Evolutionary conservation across 2,888 invertebrate genomes (phyloP), one percentile per base, ranked within the genome.

Genomic region (Chrysomela aeneicollis): DNA sequence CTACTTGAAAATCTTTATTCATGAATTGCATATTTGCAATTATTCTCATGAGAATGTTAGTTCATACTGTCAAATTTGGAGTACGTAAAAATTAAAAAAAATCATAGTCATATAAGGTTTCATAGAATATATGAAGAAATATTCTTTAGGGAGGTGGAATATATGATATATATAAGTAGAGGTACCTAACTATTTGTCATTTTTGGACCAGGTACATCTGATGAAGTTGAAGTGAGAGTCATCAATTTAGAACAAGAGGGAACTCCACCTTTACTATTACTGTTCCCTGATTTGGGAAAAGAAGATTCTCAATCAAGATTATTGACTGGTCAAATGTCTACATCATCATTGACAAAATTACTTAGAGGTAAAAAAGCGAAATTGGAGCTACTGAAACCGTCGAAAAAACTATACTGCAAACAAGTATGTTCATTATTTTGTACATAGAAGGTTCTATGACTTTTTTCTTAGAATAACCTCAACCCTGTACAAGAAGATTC

Each of bases 341-440:
- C 76, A 1, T 71, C 74, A 10, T 72, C 74, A 22, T 72, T 79
- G 22, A 74, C 78, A 1, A 78, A 76, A 66, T 64, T 77, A 52
- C 59, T 79, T n/a, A 72, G 76, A n/a, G 79, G 79, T 1, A 74
- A 78, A 67, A 78, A 74, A 59, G 73, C 77, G 0, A 74, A 77
- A 67, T 75, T 77, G 66, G 71, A 72, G 35, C 60, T 70, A 15
- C 64, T 78, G 70, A 76, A 71, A 59, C 71, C 71, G 17, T 71
- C 74, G 9, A 73, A 66, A 59, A 74, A 73, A 61, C 52, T 76
- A n/a, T n/a, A 42, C 30, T 37, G 9, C 15, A 54, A 47, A 54
- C 32, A 55, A 30, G 65, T 65, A 35, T 49, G 37, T 59, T 26
- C 21, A 22, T 30, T 0, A 26, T 15, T n/a, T 42, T 15, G 8